Evolutionary conservation across 1,140 invertebrate species (phyloP).

Genomic region (Grapholita molesta): DNA sequence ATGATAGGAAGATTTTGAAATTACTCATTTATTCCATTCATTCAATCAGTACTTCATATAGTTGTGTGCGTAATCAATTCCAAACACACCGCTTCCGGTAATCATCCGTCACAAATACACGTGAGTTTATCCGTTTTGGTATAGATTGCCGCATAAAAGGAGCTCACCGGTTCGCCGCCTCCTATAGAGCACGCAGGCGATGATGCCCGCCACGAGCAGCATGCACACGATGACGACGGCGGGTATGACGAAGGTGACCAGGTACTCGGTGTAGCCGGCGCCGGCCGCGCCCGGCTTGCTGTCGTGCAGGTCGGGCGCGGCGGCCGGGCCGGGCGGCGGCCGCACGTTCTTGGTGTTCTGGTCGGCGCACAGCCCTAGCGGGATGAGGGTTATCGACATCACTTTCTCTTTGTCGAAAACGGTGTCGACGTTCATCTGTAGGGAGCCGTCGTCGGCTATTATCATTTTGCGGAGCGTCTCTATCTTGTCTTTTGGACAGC

Average conservation of each 20-base stretch:
- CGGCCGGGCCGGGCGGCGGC: conserved; percentile 26
- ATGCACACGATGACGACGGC: conserved; percentile 93
- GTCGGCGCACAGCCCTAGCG: conserved; percentile 85
- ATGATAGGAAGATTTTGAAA: no score
- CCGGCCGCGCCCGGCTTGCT: conserved; percentile 42
- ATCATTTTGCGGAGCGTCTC: conserved; percentile 83
- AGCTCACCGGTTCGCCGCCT: conserved; percentile 84
- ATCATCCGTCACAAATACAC: no score
- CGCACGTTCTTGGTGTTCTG: conserved; percentile 73
- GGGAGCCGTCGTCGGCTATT: conserved; percentile 81
- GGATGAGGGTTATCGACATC: conserved; percentile 83
- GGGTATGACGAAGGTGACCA: conserved; percentile 94
- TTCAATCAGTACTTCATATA: no score
- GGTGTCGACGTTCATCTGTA: conserved; percentile 28
- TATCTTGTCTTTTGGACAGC: conserved; percentile 89
- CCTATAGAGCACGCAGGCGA: conserved; percentile 93
- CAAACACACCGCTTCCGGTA: no score
- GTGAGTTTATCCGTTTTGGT: no score
- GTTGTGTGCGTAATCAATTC: no score
- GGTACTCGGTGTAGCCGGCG: conserved; percentile 89
- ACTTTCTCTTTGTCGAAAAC: conserved; percentile 79
- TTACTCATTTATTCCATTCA: no score
- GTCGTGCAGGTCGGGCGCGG: conserved; percentile 32
- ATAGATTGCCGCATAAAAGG: conserved; percentile 37
- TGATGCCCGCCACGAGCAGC: conserved; percentile 90